Conservation (phyloP, 2,113 vertebrate species). For the Esox niger region DNA sequence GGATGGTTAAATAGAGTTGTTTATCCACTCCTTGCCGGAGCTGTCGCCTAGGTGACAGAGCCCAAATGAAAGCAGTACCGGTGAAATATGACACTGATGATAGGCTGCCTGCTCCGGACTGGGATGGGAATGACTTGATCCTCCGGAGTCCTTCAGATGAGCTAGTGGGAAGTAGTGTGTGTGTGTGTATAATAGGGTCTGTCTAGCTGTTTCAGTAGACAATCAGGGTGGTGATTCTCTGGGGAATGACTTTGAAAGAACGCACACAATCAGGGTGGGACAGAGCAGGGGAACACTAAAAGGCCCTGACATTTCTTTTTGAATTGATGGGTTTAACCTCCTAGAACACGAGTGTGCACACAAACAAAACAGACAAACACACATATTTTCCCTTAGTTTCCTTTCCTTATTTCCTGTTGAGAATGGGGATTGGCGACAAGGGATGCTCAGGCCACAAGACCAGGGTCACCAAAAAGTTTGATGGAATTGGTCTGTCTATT, state of each 20-base stretch:
- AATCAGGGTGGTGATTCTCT: conserved; percentile 35
- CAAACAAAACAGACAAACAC: no score
- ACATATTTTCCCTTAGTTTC: no score
- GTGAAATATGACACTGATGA: conserved; percentile 57
- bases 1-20: conserved; percentile 45
- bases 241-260: conserved; percentile 35
- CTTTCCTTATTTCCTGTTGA: conserved; percentile 37
- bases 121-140: conserved; percentile 48
- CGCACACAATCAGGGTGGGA: conserved; percentile 10
- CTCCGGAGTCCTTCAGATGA: conserved; percentile 42
- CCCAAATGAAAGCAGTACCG: conserved; percentile 53
- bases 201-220: conserved; percentile 39
- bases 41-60: conserved; percentile 43
- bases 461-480: conserved; percentile 35
- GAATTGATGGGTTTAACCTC: conserved; percentile 5
- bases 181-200: conserved; percentile 16
- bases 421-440: conserved; percentile 23
- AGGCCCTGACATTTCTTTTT: neutral
- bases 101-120: conserved; percentile 5
- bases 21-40: conserved; percentile 33
- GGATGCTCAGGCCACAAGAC: conserved; percentile 27
- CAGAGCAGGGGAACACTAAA: neutral
- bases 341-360: no score
- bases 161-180: conserved; percentile 4
- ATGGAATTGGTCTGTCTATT: neutral